Evolutionary conservation across 2,797 vertebrate genomes (phyloP).

Genomic region (Numenius phaeopus): DNA sequence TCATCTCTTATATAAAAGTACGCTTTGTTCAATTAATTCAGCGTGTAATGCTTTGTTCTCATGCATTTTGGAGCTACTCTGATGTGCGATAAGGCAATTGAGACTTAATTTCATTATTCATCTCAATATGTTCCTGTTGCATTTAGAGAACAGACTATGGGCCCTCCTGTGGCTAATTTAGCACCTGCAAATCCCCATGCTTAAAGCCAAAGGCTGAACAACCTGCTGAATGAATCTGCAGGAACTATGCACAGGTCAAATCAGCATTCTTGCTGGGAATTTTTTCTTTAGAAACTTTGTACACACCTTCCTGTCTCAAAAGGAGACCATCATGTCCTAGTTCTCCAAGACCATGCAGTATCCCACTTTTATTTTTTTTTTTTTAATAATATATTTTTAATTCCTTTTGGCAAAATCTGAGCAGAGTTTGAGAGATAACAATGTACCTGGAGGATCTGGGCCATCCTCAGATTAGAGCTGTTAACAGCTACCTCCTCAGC

Average conservation of each 20-base stretch:
- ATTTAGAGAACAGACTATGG: constrained; percentile 31
- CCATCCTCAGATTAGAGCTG: neutral
- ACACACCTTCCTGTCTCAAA: neutral
- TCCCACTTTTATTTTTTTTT: no score
- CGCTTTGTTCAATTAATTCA: constrained; percentile 8
- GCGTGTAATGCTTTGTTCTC: neutral
- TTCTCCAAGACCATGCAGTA: neutral
- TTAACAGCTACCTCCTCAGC: neutral
- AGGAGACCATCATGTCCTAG: neutral
- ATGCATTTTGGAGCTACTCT: constrained; percentile 31
- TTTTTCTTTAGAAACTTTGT: neutral
- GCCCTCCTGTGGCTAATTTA: constrained; percentile 75
- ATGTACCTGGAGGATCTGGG: rapidly evolving
- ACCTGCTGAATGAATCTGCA: neutral
- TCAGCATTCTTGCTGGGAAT: neutral
- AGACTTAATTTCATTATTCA: constrained; percentile 70
- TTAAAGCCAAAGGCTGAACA: constrained; percentile 18
- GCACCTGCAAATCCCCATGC: constrained; percentile 67
- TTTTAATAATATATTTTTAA: neutral
- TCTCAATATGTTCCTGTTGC: constrained; percentile 61
- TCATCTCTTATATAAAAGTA: neutral
- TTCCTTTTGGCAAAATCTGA: neutral
- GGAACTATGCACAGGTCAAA: neutral
- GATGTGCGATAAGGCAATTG: neutral
- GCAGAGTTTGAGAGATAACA: neutral